A percentile compares a stretch with the other conserved stretches of the same genome.
Evolutionary conservation across 2,888 invertebrate species (phyloP).

Genomic region (Lasius platythorax): DNA sequence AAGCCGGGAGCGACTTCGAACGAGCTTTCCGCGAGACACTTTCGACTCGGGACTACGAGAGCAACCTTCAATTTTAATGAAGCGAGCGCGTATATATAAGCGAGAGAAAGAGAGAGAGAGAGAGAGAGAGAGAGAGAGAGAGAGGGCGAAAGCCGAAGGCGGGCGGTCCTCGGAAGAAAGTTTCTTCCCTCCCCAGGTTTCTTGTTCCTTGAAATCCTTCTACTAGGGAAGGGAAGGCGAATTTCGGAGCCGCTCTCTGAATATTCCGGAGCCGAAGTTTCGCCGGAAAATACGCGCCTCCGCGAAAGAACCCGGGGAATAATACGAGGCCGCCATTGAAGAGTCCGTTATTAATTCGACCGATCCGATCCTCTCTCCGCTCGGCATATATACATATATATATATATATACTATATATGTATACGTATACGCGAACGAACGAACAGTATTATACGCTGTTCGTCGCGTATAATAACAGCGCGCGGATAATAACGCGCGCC

Average conservation of each 20-base stretch:
- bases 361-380: background rate
- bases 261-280: slow-evolving; percentile 70
- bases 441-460: slow-evolving; percentile 24
- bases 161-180: slow-evolving; percentile 36
- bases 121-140: too few relatives aligned
- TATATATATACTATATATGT: background rate
- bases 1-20: background rate
- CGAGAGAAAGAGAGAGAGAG: background rate
- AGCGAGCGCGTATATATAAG: slow-evolving; percentile 59
- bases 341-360: slow-evolving; percentile 62
- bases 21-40: slow-evolving; percentile 48
- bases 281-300: slow-evolving; percentile 50
- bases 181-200: slow-evolving; percentile 28
- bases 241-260: slow-evolving; percentile 67
- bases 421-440: background rate
- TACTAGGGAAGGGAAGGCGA: slow-evolving; percentile 19
- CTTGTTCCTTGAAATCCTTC: slow-evolving; percentile 64
- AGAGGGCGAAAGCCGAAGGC: background rate
- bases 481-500: slow-evolving; percentile 48
- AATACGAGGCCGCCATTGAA: slow-evolving; percentile 56
- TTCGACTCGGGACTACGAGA: slow-evolving; percentile 73
- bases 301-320: slow-evolving; percentile 48
- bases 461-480: slow-evolving; percentile 46
- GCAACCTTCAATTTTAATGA: slow-evolving; percentile 77
- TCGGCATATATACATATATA: slow-evolving; percentile 1